Evolutionary conservation across 2,888 invertebrate genomes (phyloP), one percentile per base, ranked within the genome.

Genomic region (Coelogynopora nodosa): DNA sequence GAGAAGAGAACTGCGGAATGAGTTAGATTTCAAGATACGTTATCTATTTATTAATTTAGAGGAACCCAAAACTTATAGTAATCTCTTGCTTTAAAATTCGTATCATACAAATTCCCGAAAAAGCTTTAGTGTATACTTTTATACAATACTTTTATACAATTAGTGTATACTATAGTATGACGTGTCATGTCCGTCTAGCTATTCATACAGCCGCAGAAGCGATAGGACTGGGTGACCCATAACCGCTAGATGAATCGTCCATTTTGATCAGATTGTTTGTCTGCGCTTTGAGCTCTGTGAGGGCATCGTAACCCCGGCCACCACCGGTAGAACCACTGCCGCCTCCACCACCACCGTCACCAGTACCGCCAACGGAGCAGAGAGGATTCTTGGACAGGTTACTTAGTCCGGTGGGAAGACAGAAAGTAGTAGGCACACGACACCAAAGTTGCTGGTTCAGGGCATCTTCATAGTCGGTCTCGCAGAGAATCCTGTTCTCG

Each of bases 401-500:
- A 23, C 23, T 23, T 2, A n/a, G 5, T 2, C 23, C 23, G 18
- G 23, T 10, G 18, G 74, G 74, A 5, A 74, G 74, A 23, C 74
- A 74, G 27, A 74, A 74, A 2, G 74, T 74, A 5, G 74, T 2
- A 26, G 74, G 74, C 2, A 26, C 74, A n/a, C 74, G 74, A 26
- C 74, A 74, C 74, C 74, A 74, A 1, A 74, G 27, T 26, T 85
- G 85, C 31, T 67, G 74, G 67, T 67, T 29, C n/a, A 85, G 74
- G 28, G 74, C 74, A 27, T 67, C 96, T 91, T 96, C 96, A 92
- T 96, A 96, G 93, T 97, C 96, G 93, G 96, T 96, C 92, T 96
- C 96, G 93, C 96, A 97, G 81, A 97, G 94, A 90, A 97, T 96
- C 93, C 96, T 96, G 93, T 96, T 96, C 93, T 96, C 96, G 92